Conservation (phyloP, 2,888 invertebrate species). For the Drosophila maculinotata region DNA sequence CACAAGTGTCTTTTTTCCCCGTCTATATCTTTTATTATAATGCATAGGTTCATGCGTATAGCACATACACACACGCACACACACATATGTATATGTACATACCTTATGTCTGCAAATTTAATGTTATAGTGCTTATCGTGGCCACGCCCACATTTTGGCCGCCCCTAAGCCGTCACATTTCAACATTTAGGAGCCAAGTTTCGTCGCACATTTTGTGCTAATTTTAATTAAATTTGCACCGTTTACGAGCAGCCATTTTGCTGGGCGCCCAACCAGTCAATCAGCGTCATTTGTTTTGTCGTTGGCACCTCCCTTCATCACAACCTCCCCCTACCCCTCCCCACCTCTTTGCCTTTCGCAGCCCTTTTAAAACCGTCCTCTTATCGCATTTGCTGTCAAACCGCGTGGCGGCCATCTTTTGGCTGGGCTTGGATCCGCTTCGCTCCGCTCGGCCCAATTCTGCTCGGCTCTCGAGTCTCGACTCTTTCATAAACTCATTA, state of each 20-base stretch:
- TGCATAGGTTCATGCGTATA: conserved; percentile 10
- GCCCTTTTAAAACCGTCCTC: neutral
- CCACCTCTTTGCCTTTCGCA: neutral
- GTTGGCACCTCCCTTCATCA: conserved; percentile 5
- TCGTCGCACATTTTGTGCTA: conserved; percentile 30
- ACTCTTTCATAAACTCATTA: conserved; percentile 62
- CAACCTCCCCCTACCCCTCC: neutral
- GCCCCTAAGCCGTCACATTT: neutral
- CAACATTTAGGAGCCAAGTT: neutral
- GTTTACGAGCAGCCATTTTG: conserved; percentile 52
- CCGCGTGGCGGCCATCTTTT: conserved; percentile 44
- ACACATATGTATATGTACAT: neutral
- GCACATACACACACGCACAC: conserved; percentile 4
- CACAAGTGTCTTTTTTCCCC: conserved; percentile 58
- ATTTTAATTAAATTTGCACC: conserved; percentile 58
- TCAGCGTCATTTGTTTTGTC: conserved; percentile 58
- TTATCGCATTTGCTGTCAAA: conserved; percentile 47
- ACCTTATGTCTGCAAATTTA: neutral
- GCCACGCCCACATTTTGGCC: conserved; percentile 34
- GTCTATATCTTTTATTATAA: conserved; percentile 6
- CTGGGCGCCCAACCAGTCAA: conserved; percentile 31
- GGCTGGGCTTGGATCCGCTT: conserved; percentile 3
- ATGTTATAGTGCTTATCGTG: conserved; percentile 18
- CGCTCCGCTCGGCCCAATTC: neutral
- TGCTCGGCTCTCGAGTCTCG: conserved; percentile 3